Percentiles rank a stretch among this genome's conserved stretches.
These are phyloP conservation scores for Siniperca chuatsi DNA, from an alignment of 2,113 vertebrate species.

Conservation along the genomic window DNA sequence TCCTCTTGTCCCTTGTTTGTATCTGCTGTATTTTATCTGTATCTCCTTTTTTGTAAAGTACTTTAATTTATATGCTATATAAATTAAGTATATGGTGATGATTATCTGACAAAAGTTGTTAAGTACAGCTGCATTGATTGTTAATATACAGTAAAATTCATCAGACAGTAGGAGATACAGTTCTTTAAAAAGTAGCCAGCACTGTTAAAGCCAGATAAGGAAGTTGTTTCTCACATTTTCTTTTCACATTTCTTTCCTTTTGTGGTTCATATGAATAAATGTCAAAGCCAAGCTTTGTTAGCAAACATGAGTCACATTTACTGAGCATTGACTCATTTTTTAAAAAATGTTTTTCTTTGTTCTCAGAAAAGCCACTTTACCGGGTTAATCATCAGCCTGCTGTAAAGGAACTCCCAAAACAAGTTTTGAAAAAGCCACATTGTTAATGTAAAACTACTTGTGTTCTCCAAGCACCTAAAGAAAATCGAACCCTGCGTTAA, in stretches of 20 bases:
- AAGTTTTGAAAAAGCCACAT: background rate
- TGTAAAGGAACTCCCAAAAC: background rate
- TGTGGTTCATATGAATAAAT: background rate
- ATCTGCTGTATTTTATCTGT: too few relatives aligned
- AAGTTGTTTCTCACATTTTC: background rate
- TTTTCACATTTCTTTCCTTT: background rate
- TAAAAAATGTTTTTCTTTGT: too few relatives aligned
- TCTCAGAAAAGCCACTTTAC: background rate
- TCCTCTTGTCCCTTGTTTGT: too few relatives aligned
- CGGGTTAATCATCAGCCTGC: background rate
- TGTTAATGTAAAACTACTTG: too few relatives aligned
- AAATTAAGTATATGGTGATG: too few relatives aligned
- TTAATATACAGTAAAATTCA: too few relatives aligned
- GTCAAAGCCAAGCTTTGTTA: background rate
- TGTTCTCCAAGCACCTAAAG: background rate
- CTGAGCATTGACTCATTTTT: fast-evolving
- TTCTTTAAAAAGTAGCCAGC: background rate
- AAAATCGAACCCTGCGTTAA: background rate
- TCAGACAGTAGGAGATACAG: too few relatives aligned
- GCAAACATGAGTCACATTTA: background rate
- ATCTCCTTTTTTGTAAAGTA: too few relatives aligned
- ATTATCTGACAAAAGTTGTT: too few relatives aligned
- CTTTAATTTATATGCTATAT: too few relatives aligned
- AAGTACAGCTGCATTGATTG: too few relatives aligned
- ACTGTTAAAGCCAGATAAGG: conserved; percentile 18